phyloP scores from a whole-genome alignment of 2,113 vertebrate species.

The Actenoides hombroni region DNA sequence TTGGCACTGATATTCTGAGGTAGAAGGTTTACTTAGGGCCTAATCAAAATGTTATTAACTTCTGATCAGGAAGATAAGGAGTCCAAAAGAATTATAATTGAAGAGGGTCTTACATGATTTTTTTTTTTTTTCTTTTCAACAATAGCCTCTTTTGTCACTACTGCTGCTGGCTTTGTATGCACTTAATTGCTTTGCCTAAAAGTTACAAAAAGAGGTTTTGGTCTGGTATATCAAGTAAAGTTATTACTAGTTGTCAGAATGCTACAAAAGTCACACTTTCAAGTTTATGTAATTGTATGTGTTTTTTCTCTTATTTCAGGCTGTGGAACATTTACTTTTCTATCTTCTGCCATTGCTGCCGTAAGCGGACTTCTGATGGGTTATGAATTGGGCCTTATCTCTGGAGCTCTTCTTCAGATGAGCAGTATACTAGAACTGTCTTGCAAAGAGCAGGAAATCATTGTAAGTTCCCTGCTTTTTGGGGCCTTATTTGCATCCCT shows the following conservation, averaged over 20 bases:
- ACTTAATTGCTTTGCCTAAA: neutral
- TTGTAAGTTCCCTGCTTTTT: constrained; percentile 89
- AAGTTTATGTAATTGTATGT: neutral
- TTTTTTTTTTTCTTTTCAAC: neutral
- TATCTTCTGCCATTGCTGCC: constrained; percentile 83
- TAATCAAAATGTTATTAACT: neutral
- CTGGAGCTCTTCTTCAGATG: constrained; percentile 91
- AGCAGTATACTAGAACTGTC: constrained; percentile 80
- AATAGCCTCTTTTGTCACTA: neutral
- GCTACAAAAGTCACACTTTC: neutral
- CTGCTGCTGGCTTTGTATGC: neutral
- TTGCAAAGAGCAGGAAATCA: constrained; percentile 88
- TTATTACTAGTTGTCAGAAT: neutral
- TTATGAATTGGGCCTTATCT: constrained; percentile 92
- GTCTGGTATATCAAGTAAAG: neutral
- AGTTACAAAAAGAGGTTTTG: neutral
- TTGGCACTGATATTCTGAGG: neutral
- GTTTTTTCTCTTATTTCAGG: constrained; percentile 72
- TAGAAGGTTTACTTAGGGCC: neutral
- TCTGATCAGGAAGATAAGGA: neutral
- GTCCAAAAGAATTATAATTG: neutral
- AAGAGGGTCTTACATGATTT: neutral
- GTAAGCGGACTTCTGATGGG: constrained; percentile 92
- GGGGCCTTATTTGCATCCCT: constrained; percentile 89
- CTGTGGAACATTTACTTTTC: constrained; percentile 81